A percentile compares a stretch with the other conserved stretches of the same genome.
phyloP scores from a whole-genome alignment of 2,113 vertebrate genomes.

The Bettongia penicillata region DNA sequence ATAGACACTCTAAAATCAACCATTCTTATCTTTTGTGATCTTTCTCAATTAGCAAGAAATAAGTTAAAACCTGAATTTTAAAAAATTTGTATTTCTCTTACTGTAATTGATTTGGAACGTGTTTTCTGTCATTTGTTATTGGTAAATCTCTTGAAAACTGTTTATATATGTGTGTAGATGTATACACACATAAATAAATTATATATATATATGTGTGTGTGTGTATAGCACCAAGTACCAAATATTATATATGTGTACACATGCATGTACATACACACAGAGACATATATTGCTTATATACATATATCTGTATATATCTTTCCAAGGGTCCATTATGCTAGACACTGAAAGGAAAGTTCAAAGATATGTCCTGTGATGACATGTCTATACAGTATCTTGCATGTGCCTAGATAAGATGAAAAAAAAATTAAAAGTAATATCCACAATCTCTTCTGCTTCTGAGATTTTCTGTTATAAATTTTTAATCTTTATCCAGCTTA shows the following conservation, averaged over 20 bases:
- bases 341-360: not conserved
- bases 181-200: not conserved
- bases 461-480: not conserved
- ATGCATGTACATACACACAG: not conserved
- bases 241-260: not conserved
- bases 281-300: not conserved
- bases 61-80: not conserved
- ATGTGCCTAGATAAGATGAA: not conserved
- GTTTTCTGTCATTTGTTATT: not conserved
- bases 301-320: not conserved
- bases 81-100: not conserved
- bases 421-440: not conserved
- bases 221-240: not conserved
- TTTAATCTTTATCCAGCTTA: not conserved
- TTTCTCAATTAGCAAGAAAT: not conserved
- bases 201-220: too few relatives aligned
- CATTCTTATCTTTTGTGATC: not conserved
- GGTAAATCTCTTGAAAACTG: not conserved
- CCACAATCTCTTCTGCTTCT: slow-evolving; percentile 8
- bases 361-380: not conserved
- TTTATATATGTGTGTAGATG: not conserved
- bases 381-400: not conserved
- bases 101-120: not conserved
- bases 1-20: not conserved
- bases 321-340: not conserved